phyloP scores from a whole-genome alignment of 2,797 vertebrate species.

The Chrosomus eos region DNA sequence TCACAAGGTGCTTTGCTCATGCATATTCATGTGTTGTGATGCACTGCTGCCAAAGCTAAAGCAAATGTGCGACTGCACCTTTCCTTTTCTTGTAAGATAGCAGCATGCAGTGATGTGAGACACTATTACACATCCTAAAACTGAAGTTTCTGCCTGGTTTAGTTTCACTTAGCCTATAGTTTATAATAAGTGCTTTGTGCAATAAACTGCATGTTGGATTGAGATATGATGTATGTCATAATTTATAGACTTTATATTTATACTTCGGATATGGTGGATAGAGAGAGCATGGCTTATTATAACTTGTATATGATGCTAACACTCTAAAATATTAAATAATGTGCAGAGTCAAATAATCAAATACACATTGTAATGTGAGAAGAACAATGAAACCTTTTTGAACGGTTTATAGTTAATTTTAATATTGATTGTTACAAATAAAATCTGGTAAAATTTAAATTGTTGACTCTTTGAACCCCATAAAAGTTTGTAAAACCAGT shows the following conservation, averaged over 20 bases:
- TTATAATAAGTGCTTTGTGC: constrained; percentile 20
- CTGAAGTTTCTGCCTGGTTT: constrained; percentile 30
- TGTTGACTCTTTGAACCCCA: background rate
- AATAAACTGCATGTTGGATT: constrained; percentile 23
- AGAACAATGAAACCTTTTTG: background rate
- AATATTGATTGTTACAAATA: background rate
- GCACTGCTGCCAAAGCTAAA: constrained; percentile 31
- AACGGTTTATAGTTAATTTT: background rate
- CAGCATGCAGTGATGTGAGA: constrained; percentile 32
- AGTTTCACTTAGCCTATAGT: background rate
- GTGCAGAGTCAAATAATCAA: background rate
- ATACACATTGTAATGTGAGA: background rate
- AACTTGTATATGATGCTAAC: background rate
- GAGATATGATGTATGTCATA: background rate
- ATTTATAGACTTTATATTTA: background rate
- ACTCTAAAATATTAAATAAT: background rate
- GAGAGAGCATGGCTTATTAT: background rate
- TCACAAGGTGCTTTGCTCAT: constrained; percentile 59
- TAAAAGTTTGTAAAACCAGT: background rate
- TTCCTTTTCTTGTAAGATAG: constrained; percentile 35
- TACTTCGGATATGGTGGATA: background rate
- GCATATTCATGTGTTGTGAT: constrained; percentile 52
- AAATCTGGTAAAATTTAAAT: background rate
- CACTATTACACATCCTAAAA: constrained; percentile 23
- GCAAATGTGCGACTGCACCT: constrained; percentile 49